Percentiles rank a stretch among this genome's conserved stretches.
phyloP scores from a whole-genome alignment of 2,113 vertebrate genomes.

The Phaethornis superciliosus region DNA sequence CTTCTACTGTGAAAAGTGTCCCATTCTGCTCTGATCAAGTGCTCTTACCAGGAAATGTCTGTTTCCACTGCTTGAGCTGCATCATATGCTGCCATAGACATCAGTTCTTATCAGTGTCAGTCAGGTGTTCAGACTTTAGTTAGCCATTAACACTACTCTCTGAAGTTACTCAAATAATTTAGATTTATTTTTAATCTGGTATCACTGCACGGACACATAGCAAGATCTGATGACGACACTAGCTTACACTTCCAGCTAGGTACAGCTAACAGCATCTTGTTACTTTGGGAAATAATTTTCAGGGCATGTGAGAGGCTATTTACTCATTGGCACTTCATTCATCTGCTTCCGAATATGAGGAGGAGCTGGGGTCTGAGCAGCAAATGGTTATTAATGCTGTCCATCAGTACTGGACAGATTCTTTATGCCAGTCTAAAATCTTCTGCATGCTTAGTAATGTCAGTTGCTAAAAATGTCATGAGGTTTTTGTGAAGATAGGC shows the following conservation, averaged over 20 bases:
- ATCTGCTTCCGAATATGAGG: neutral
- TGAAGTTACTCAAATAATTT: neutral
- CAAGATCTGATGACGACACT: neutral
- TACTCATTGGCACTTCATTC: neutral
- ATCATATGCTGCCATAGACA: rapidly evolving
- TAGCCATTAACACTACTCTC: neutral
- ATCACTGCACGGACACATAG: neutral
- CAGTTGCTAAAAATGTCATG: neutral
- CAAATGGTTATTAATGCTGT: neutral
- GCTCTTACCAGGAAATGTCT: neutral
- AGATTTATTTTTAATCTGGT: neutral
- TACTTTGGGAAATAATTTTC: neutral
- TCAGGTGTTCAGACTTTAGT: neutral
- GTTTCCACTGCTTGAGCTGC: neutral
- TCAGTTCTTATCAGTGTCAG: neutral
- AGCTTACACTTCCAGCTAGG: neutral
- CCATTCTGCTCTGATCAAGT: neutral
- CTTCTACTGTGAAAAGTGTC: neutral
- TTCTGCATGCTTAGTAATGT: neutral
- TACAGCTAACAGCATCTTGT: neutral
- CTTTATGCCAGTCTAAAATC: neutral
- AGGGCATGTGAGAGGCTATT: neutral
- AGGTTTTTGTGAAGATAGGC: neutral
- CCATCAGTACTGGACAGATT: neutral
- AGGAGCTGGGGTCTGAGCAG: neutral